A percentile compares a stretch with the other conserved stretches of the same genome.
phyloP scores from a whole-genome alignment of 2,113 vertebrate species.

The Hemicordylus capensis region DNA sequence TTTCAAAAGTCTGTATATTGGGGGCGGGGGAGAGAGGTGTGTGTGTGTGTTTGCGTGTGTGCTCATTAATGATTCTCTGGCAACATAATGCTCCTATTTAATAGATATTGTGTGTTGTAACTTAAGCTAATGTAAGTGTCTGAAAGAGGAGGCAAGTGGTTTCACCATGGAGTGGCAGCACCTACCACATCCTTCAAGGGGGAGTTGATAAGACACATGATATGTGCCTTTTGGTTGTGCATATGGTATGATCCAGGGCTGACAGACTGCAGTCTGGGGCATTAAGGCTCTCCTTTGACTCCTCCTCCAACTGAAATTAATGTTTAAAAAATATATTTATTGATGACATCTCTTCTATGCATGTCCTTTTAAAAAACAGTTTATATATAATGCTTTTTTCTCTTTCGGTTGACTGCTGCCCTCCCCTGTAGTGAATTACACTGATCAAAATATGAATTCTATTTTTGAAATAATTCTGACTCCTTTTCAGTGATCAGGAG shows the following conservation, averaged over 20 bases:
- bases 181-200: slow-evolving; percentile 51
- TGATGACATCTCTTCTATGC: slow-evolving; percentile 71
- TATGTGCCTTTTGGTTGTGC: slow-evolving; percentile 45
- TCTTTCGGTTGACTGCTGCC: slow-evolving; percentile 56
- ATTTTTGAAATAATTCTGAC: slow-evolving; percentile 79
- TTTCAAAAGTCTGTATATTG: slow-evolving; percentile 68
- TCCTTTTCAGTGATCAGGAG: slow-evolving; percentile 80
- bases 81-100: slow-evolving; percentile 74
- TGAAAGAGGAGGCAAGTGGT: slow-evolving; percentile 59
- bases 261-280: slow-evolving; percentile 60
- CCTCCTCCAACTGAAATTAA: slow-evolving; percentile 64
- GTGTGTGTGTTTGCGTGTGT: not conserved
- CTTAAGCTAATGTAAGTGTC: slow-evolving; percentile 75
- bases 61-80: slow-evolving; percentile 29
- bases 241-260: slow-evolving; percentile 21
- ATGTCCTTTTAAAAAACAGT: slow-evolving; percentile 68
- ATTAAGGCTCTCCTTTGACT: slow-evolving; percentile 59
- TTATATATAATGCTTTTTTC: slow-evolving; percentile 69
- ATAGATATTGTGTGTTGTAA: slow-evolving; percentile 81
- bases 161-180: slow-evolving; percentile 42
- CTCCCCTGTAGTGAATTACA: slow-evolving; percentile 59
- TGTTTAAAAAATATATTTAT: slow-evolving; percentile 72
- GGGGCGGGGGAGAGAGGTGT: slow-evolving; percentile 52
- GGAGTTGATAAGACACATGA: slow-evolving; percentile 31
- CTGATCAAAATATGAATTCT: slow-evolving; percentile 77